Evolutionary conservation across 30 jellyfish, hydroid and myxozoan genomes (phyloP).

Genomic region (Catostylus mosaicus): DNA sequence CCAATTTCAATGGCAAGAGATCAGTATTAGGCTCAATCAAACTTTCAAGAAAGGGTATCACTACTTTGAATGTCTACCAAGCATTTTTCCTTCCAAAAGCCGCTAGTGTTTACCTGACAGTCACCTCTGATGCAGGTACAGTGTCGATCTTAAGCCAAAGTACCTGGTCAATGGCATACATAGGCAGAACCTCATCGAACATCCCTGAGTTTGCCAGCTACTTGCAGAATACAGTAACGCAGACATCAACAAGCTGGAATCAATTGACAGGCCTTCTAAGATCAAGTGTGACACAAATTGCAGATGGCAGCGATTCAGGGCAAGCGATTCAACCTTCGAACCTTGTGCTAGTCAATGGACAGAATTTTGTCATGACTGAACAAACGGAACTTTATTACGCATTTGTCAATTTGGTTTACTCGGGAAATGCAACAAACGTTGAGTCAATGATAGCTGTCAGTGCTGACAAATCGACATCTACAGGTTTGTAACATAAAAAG

Average conservation of each 20-base stretch:
- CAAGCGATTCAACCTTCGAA: slow-evolving; percentile 80
- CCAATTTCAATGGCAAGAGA: slow-evolving; percentile 45
- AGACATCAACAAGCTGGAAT: slow-evolving; percentile 38
- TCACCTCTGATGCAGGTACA: slow-evolving; percentile 55
- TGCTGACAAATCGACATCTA: slow-evolving; percentile 53
- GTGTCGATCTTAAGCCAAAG: slow-evolving; percentile 53
- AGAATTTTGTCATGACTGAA: slow-evolving; percentile 59
- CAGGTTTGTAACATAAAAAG: slow-evolving; percentile 55
- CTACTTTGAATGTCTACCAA: slow-evolving; percentile 76
- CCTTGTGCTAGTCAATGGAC: slow-evolving; percentile 36
- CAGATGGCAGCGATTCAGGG: slow-evolving; percentile 62
- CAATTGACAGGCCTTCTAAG: slow-evolving; percentile 52
- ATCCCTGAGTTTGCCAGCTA: slow-evolving; percentile 75
- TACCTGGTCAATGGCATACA: slow-evolving; percentile 87
- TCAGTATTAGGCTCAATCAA: slow-evolving; percentile 47
- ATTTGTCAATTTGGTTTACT: slow-evolving; percentile 70
- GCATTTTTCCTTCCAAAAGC: slow-evolving; percentile 78
- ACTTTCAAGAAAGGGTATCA: slow-evolving; percentile 16
- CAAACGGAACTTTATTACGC: slow-evolving; percentile 81
- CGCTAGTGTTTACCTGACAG: slow-evolving; percentile 46
- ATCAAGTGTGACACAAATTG: slow-evolving; percentile 50
- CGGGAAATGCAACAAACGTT: slow-evolving; percentile 77
- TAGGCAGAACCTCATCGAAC: slow-evolving; percentile 70
- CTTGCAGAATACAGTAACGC: slow-evolving; percentile 13
- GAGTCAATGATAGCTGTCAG: slow-evolving; percentile 86